Base-by-base conservation (phyloP, 2,797 vertebrate species). In the Silurus lanzhouensis region DNA sequence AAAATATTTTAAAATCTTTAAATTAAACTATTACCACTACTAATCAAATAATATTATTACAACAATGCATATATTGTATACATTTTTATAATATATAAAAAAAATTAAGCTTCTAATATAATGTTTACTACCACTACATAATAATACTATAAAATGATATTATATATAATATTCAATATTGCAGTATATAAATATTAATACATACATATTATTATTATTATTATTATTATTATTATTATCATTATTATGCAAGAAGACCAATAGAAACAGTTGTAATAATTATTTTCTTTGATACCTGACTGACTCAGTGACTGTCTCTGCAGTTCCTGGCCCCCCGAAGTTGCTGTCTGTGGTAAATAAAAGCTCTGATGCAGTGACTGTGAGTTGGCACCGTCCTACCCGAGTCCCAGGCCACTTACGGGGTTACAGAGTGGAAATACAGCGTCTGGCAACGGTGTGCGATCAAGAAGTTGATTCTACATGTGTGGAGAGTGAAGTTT, bases 311-410 rank as follows among this genome's bases (percentile, higher is more conserved):
- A 89, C 9, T 90, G 19, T 90, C 71, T 46, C 48, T 44, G 9
- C 87, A 99, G 98, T 96, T 91, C 98, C 98, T 72, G 96, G 95
- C 91, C 95, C 95, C 85, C 97, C 98, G 84, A 93, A 86, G 84
- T 93, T 93, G 82, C 93, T 97, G 90, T 90, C 88, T 83, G 89
- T 97, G 91, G 92, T 94, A 86, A 91, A 95, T 20, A 90, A 97
- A 87, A 95, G 95, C 60, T 92, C 96, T 64, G 96, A 95, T 89
- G 96, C 95, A 84, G 94, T 96, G 91, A 98, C 96, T 66, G 92
- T 99, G 82, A 92, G 91, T 2, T 99, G 98, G 98, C 92, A 90
- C 88, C 92, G 91, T 17, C 98, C 98, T 0, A 92, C 94, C 76
- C 93, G 90, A 60, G 89, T 97, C 76, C 91, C 96, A 57, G 98